Base-by-base conservation (phyloP, 2,888 invertebrate species). In the Drosophila macrospina region DNA sequence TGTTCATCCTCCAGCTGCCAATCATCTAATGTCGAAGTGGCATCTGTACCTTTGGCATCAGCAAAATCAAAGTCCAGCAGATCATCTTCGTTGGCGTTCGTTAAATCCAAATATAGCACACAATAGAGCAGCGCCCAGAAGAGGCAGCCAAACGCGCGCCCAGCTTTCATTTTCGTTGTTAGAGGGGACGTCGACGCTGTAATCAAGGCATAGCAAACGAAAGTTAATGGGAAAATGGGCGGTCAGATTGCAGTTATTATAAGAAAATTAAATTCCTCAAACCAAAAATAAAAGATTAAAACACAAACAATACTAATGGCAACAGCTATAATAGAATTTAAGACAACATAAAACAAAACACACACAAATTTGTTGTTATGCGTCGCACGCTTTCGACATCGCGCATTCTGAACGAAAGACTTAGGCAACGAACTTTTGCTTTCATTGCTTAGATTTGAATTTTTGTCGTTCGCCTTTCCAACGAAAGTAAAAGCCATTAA, bases 31-130 rank as follows among this genome's bases (percentile, higher is more conserved):
- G 20, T 6, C 11, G 50, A 34, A 1, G 51, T 5, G 44, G 68
- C 88, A 74, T 91, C 91, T 41, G 75, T 87, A 75, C 92, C 91
- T 42, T 92, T 92, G 24, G 91, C 80, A 36, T 82, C 87, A 0
- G 74, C 57, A 26, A 90, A 90, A 26, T 91, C 89, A 59, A 91
- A 91, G 54, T 91, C 89, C 47, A 88, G 30, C 44, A 90, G 63
- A 61, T 89, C 89, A 30, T 90, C 86, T 30, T 85, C 86, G 13
- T 82, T 70, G 28, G 80, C 88, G 26, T 56, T 72, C 39, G 71
- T 76, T 51, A 88, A 28, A 26, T 81, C 73, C 61, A 88, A 37
- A 51, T 81, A 84, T 0, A 90, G 65, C n/a, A 87, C 64, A 57
- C 86, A 89, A 51, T 73, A 89, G 34, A 91, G 75, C 60, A 78